Evolutionary conservation across 2,888 invertebrate genomes (phyloP), one percentile per base, ranked within the genome.

Genomic region (Mycogona germanica): DNA sequence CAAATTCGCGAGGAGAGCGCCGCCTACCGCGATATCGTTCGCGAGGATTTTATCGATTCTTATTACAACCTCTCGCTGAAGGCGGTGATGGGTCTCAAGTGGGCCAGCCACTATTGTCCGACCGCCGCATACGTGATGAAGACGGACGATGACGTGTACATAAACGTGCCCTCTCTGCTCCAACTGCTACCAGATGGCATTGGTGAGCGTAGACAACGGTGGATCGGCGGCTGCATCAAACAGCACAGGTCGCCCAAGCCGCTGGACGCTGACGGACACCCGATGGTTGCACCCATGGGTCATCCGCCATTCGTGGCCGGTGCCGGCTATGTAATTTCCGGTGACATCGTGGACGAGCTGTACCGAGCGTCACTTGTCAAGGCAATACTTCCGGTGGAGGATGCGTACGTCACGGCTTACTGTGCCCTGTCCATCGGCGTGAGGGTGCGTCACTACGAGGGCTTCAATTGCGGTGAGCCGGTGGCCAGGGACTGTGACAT

Each of bases 31-130:
- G 88, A 89, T 67, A 76, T 89, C 12, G 81, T 89, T 49, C 86
- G 88, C 68, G 87, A 87, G 65, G 79, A 78, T 40, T 89, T 89
- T 66, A 68, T 81, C 32, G 89, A 89, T 67, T 80, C 84, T 0
- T 88, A 89, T 65, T 84, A 87, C 67, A 89, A 89, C 75, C 73
- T 88, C 60, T 88, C 88, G 0, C 65, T 89, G 26, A 89, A 89
- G 67, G 84, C 87, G 44, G 79, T 87, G 14, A 81, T 86, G 79
- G 79, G 87, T 75, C 67, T 89, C 54, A 88, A 88, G 66, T 83
- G 87, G 81, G 79, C 84, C 19, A 78, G 76, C 5, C 76, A 74
- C 38, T 78, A 80, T 62, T 88, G 88, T 58, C 64, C 64, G 1
- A 12, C 29, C 9, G 47, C 42, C 2, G 32, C 46, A n/a, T 53